Evolutionary conservation across 2,888 invertebrate species (phyloP).

Genomic region (Trisateles emortualis): DNA sequence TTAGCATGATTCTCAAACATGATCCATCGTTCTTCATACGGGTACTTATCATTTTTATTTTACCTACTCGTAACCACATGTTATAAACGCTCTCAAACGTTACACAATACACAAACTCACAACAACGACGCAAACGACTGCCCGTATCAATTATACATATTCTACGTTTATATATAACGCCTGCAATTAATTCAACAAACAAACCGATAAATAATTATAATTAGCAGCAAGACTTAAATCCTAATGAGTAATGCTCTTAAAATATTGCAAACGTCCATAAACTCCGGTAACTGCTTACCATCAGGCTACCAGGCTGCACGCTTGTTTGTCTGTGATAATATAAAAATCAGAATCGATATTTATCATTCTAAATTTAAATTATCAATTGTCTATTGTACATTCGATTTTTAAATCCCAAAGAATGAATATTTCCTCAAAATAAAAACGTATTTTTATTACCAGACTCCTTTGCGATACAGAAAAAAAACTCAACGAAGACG

Average conservation of each 20-base stretch:
- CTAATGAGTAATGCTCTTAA: no score
- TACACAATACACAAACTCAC: conserved; percentile 30
- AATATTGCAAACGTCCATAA: no score
- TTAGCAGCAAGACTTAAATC: no score
- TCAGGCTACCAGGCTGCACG: no score
- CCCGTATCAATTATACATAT: conserved; percentile 14
- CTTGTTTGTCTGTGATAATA: no score
- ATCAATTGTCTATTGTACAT: not conserved
- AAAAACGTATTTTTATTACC: conserved; percentile 6
- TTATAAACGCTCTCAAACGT: conserved; percentile 28
- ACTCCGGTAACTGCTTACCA: no score
- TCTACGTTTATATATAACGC: not conserved
- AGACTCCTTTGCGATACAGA: conserved; percentile 11
- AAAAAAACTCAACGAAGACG: conserved; percentile 40
- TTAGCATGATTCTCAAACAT: not conserved
- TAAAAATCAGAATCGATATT: no score
- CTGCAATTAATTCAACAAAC: no score
- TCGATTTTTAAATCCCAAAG: not conserved
- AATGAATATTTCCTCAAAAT: not conserved
- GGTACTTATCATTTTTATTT: conserved; percentile 3
- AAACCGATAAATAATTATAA: no score
- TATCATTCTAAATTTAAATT: no score
- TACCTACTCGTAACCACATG: conserved; percentile 34
- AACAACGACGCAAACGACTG: conserved; percentile 14
- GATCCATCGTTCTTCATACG: not conserved